Percentiles rank a stretch among this genome's conserved stretches.
These are phyloP conservation scores for Crossocerus cetratus DNA, from an alignment of 2,888 invertebrate species.

Conservation along the genomic window DNA sequence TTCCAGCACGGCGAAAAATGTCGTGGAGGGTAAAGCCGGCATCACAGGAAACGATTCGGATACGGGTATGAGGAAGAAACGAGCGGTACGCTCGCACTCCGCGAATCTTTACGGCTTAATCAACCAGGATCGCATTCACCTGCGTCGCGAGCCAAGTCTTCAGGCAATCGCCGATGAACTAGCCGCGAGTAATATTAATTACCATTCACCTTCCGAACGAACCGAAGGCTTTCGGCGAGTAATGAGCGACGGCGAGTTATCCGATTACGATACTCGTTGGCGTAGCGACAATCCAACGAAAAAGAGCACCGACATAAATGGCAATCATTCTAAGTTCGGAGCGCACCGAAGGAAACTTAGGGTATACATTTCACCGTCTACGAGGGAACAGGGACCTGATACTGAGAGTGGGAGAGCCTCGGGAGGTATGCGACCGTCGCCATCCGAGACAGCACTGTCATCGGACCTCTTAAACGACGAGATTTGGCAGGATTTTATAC, in stretches of 20 bases:
- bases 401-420: slow-evolving; percentile 19
- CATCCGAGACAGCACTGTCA: slow-evolving; percentile 23
- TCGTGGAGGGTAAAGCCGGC: slow-evolving; percentile 22
- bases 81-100: slow-evolving; percentile 89
- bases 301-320: slow-evolving; percentile 62
- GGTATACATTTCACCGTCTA: slow-evolving; percentile 55
- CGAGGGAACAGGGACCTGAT: slow-evolving; percentile 15
- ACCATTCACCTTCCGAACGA: slow-evolving; percentile 13
- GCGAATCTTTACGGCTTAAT: slow-evolving; percentile 90
- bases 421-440: slow-evolving; percentile 12
- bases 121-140: slow-evolving; percentile 75
- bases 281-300: slow-evolving; percentile 17
- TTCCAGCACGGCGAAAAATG: slow-evolving; percentile 71
- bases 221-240: slow-evolving; percentile 39
- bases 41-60: slow-evolving; percentile 11
- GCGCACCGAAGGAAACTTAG: slow-evolving; percentile 52
- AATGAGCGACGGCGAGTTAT: slow-evolving; percentile 49
- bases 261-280: slow-evolving; percentile 43
- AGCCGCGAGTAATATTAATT: slow-evolving; percentile 9
- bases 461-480: slow-evolving; percentile 34
- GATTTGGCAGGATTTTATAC: slow-evolving; percentile 37
- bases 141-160: slow-evolving; percentile 33
- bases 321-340: slow-evolving; percentile 56
- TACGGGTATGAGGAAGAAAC: slow-evolving; percentile 82
- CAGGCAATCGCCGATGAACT: slow-evolving; percentile 37